Evolutionary conservation across 2,113 vertebrate genomes (phyloP).

Genomic region (Ictidomys tridecemlineatus): DNA sequence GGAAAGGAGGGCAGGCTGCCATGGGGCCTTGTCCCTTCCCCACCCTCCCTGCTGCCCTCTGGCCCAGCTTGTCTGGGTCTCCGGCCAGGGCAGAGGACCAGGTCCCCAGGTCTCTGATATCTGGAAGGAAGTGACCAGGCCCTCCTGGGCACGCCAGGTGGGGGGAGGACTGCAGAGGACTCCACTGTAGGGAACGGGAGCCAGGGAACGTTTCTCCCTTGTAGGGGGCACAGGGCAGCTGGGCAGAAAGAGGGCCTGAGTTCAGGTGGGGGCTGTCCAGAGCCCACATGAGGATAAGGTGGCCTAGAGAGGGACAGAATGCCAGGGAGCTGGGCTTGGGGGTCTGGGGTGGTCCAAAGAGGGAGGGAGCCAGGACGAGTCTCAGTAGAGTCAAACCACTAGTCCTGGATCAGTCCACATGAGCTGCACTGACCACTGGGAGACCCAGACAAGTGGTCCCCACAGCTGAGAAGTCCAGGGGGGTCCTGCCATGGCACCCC

Average conservation of each 20-base stretch:
- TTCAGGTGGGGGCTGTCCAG: neutral
- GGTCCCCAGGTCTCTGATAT: too few relatives aligned
- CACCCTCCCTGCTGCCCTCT: too few relatives aligned
- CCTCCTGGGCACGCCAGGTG: neutral
- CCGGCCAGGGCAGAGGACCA: neutral
- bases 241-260: neutral
- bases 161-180: neutral
- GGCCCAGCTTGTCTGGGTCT: too few relatives aligned
- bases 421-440: neutral
- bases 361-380: neutral
- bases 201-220: neutral
- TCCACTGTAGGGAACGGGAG: neutral
- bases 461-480: neutral
- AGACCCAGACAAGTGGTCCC: neutral
- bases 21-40: neutral
- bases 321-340: neutral
- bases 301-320: neutral
- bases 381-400: neutral
- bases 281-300: neutral
- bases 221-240: neutral
- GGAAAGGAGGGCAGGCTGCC: neutral
- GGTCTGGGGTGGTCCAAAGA: neutral
- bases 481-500: fast-evolving
- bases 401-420: fast-evolving
- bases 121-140: neutral